phyloP scores from a whole-genome alignment of 2,797 vertebrate species.

The Crocidura indochinensis region DNA sequence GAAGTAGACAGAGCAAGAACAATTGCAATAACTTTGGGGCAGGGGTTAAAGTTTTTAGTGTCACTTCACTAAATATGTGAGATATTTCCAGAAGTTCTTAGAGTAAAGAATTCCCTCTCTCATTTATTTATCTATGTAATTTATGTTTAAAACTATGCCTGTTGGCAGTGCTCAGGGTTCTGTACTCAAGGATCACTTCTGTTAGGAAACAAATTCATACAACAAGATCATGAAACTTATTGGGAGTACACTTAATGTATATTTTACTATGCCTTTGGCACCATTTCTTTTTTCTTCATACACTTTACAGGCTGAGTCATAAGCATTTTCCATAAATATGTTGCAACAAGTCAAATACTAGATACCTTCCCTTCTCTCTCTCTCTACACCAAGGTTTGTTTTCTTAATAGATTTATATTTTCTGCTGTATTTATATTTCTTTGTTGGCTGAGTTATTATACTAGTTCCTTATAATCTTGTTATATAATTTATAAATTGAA shows the following conservation, averaged over 20 bases:
- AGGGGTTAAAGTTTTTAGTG: neutral
- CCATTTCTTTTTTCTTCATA: neutral
- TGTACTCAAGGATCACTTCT: too few species aligned
- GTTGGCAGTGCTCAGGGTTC: too few species aligned
- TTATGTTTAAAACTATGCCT: too few species aligned
- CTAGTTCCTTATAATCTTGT: too few species aligned
- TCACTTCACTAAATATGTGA: neutral
- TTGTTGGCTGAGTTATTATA: neutral
- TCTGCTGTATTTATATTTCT: neutral
- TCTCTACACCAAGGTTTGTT: neutral
- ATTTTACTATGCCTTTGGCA: neutral
- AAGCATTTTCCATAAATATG: neutral
- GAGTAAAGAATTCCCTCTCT: neutral
- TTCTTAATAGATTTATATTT: neutral
- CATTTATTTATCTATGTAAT: too few species aligned
- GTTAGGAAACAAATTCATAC: too few species aligned
- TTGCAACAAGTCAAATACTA: neutral
- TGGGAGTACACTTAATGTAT: too few species aligned
- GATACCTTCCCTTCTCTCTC: neutral
- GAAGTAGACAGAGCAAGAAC: neutral
- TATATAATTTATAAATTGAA: too few species aligned
- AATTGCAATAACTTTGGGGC: neutral
- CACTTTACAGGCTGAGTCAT: neutral
- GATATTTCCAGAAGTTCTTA: neutral
- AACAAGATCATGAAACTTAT: too few species aligned